These are phyloP conservation scores for Pangasius mekongensis DNA, from an alignment of 2,797 vertebrate species.

Conservation along the genomic window DNA sequence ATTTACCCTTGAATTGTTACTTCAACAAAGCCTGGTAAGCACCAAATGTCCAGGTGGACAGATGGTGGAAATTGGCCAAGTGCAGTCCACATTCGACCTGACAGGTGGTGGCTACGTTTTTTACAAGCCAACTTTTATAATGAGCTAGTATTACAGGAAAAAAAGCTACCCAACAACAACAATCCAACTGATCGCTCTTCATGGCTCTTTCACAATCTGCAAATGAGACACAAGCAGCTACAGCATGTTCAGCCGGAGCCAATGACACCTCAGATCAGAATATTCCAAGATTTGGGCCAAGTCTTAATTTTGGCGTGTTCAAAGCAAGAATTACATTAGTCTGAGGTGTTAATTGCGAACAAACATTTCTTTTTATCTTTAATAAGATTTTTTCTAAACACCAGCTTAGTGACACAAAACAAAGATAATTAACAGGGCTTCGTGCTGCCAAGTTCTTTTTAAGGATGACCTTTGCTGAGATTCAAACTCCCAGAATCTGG, in stretches of 20 bases:
- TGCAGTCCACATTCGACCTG: slow-evolving; percentile 7
- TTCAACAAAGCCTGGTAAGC: slow-evolving; percentile 22
- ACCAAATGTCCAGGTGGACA: slow-evolving; percentile 38
- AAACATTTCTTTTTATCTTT: slow-evolving; percentile 50
- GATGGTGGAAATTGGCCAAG: slow-evolving; percentile 21
- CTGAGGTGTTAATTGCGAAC: slow-evolving; percentile 42
- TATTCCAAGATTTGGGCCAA: slow-evolving; percentile 19
- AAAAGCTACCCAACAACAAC: slow-evolving; percentile 7
- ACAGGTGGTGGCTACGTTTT: slow-evolving; percentile 36
- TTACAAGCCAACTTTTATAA: slow-evolving; percentile 36
- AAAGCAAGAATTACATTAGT: slow-evolving; percentile 20
- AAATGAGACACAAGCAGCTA: slow-evolving; percentile 4
- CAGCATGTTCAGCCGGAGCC: slow-evolving; percentile 6
- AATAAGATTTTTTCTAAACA: slow-evolving; percentile 39
- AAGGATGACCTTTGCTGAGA: slow-evolving; percentile 52
- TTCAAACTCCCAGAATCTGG: slow-evolving; percentile 56
- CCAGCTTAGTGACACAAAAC: slow-evolving; percentile 47
- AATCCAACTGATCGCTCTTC: slow-evolving; percentile 8
- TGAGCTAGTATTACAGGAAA: slow-evolving; percentile 8
- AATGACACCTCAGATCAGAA: slow-evolving; percentile 14
- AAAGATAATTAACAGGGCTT: slow-evolving; percentile 56
- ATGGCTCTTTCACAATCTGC: slow-evolving; percentile 31
- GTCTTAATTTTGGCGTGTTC: slow-evolving; percentile 38
- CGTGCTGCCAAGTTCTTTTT: slow-evolving; percentile 46
- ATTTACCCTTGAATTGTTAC: slow-evolving; percentile 9